Conservation (phyloP, 2,113 vertebrate genomes). For the Galbula dea region DNA sequence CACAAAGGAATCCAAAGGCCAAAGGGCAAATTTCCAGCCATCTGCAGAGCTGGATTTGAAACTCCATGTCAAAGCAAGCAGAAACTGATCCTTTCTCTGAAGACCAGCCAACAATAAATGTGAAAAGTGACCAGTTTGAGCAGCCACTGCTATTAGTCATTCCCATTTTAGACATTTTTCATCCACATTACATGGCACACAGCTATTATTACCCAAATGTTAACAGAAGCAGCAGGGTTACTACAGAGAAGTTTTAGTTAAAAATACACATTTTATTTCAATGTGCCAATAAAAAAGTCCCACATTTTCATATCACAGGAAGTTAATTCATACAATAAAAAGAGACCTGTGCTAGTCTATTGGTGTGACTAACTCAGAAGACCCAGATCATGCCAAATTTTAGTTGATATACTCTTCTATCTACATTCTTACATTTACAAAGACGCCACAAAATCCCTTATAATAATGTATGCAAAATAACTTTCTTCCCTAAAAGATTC, state of each 20-base stretch:
- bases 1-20: not conserved
- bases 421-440: slow-evolving; percentile 75
- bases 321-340: slow-evolving; percentile 80
- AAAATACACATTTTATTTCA: slow-evolving; percentile 83
- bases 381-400: slow-evolving; percentile 74
- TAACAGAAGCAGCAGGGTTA: slow-evolving; percentile 69
- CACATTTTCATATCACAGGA: slow-evolving; percentile 75
- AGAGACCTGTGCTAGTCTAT: slow-evolving; percentile 77
- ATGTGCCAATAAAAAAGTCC: slow-evolving; percentile 81
- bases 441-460: slow-evolving; percentile 81
- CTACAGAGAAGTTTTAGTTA: slow-evolving; percentile 75
- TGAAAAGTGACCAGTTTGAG: not conserved
- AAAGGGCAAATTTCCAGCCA: not conserved
- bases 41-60: not conserved
- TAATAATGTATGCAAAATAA: slow-evolving; percentile 84
- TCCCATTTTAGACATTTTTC: not conserved
- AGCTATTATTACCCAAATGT: not conserved
- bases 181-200: not conserved
- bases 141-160: not conserved
- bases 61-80: not conserved
- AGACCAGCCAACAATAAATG: not conserved
- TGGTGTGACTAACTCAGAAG: slow-evolving; percentile 73
- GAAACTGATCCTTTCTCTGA: not conserved
- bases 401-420: slow-evolving; percentile 74
- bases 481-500: slow-evolving; percentile 76